Base-by-base conservation (phyloP, 2,888 invertebrate genomes). In the Parnassius glacialis region DNA sequence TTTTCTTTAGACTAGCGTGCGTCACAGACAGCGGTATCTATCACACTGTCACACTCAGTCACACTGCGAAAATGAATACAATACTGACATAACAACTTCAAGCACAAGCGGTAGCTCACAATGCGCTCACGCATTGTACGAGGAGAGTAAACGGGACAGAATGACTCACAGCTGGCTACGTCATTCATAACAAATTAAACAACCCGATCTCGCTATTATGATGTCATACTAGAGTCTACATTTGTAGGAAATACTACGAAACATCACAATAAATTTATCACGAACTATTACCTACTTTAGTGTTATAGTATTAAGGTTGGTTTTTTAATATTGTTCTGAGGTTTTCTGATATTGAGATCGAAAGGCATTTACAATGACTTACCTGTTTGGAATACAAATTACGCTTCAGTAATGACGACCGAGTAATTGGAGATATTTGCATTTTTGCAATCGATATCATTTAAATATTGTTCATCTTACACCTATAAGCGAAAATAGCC, bases 161-260 rank as follows among this genome's bases (percentile, higher is more conserved):
- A 70, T 89, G 87, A 88, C 75, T 88, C 88, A 81, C 85, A 83
- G 83, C 83, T 81, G 84, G 81, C 84, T 78, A 79, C 82, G 85
- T 89, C 89, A 89, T 88, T 87, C 84, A 86, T 80, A 76, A 76
- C 65, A 67, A 65, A 57, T 16, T 56, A 41, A 62, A 60, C 71
- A 76, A 72, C 71, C 70, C 65, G 75, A 75, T 75, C 71, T 75
- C 68, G 63, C 61, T 69, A 65, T 64, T 80, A 74, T 74, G 61
- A 66, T 75, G 70, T 73, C 65, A 71, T 0, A 0, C 61, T 78
- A 79, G 74, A 72, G 75, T 68, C 62, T 69, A 69, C 69, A 72
- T 73, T 80, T 64, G 69, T 65, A 65, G 59, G 13, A 65, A 66
- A 69, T 64, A 56, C 3, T 61, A 65, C 68, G 74, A 64, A 70